Base-by-base conservation (phyloP, 1,140 invertebrate species). In the Trachelipus rathkii region DNA sequence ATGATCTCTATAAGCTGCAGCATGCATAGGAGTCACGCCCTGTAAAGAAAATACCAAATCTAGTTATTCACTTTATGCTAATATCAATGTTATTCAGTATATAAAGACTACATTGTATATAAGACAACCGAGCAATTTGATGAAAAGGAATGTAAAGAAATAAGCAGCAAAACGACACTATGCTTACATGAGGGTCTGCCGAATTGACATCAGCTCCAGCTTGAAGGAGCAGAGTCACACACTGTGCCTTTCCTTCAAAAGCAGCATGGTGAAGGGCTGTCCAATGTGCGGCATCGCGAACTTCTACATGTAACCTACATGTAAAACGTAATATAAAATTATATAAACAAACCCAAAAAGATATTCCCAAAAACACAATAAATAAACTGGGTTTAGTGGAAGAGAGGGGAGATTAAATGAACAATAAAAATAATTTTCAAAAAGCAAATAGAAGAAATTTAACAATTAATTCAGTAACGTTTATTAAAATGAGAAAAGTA, bases 201-300 rank as follows among this genome's bases (percentile, higher is more conserved):
- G 53, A 67, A 33, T 81, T 81, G 70, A 81, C 74, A 33, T 81
- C 80, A 60, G 80, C 80, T 0, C 80, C 80, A 11, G 75, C 75
- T 11, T 81, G 80, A 53, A 81, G 71, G 5, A 81, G 70, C 0
- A 81, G 19, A 10, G 74, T 75, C n/a, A 77, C 77, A 60, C 74
- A 68, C 19, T 77, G 75, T 24, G 72, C 44, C 0, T 75, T 74
- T n/a, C 80, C 78, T 67, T 81, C 80, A 67, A 77, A 79, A 45
- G 76, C 73, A 0, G 80, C 77, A 50, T 81, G 77, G 73, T 81
- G 80, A 13, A 81, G 74, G 66, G 77, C 76, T 6, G 80, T 79
- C 80, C 80, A 81, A 73, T 81, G 80, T 5, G 75, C 77, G 6
- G 80, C 80, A 73, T 81, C 80, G 2, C 77, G 68, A 11, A 73